Evolutionary conservation across 2,113 vertebrate species (phyloP).

Genomic region (Glareola pratincola): DNA sequence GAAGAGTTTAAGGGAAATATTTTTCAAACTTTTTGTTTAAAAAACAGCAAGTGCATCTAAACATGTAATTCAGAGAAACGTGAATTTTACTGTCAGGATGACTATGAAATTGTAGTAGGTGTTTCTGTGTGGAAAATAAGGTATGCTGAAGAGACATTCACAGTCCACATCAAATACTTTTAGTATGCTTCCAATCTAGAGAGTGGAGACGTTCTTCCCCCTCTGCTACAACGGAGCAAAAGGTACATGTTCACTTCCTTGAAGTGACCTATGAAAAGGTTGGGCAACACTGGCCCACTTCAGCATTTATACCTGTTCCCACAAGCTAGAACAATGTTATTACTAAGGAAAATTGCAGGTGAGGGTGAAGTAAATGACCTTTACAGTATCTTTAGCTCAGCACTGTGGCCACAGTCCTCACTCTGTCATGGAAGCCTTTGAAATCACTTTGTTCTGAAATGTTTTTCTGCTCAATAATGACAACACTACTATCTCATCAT

Average conservation of each 20-base stretch:
- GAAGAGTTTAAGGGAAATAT: background rate
- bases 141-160: background rate
- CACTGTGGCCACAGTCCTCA: background rate
- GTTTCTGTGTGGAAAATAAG: background rate
- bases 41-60: background rate
- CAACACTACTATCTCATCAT: background rate
- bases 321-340: background rate
- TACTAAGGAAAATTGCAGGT: background rate
- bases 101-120: background rate
- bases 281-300: background rate
- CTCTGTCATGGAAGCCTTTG: background rate
- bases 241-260: background rate
- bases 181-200: background rate
- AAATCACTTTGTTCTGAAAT: background rate
- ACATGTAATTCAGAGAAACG: background rate
- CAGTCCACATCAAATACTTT: background rate
- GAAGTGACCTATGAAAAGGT: background rate
- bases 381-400: background rate
- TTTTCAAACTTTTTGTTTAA: background rate
- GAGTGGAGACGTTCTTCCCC: background rate
- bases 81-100: background rate
- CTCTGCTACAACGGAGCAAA: background rate
- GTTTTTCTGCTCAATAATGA: background rate
- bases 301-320: background rate
- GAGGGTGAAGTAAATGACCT: background rate